Evolutionary conservation across 2,888 invertebrate species (phyloP).

Genomic region (Sylvicola cinctus): DNA sequence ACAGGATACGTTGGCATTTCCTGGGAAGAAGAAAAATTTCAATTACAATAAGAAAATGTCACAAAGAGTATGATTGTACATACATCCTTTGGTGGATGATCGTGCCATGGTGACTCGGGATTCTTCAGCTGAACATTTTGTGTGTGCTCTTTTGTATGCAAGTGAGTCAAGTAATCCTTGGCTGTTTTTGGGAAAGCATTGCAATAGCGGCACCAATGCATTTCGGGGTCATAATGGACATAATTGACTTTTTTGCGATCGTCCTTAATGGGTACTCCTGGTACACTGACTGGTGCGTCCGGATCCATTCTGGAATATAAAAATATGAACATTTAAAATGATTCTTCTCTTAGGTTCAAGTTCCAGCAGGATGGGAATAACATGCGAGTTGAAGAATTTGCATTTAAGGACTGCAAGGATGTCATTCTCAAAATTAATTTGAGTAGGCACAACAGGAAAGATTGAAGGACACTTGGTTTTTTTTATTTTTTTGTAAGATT

Average conservation of each 20-base stretch:
- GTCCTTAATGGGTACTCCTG: no score
- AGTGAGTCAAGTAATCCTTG: conserved; percentile 65
- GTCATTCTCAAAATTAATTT: no score
- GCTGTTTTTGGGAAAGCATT: conserved; percentile 73
- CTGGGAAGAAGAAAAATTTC: conserved; percentile 8
- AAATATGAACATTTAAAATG: no score
- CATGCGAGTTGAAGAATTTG: no score
- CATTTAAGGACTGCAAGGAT: no score
- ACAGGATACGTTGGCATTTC: conserved; percentile 48
- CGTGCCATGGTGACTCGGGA: conserved; percentile 23
- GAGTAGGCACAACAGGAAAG: no score
- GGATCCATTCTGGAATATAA: no score
- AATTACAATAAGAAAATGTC: not conserved
- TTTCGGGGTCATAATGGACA: conserved; percentile 72
- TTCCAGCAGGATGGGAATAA: no score
- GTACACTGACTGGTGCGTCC: no score
- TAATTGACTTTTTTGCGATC: conserved; percentile 39
- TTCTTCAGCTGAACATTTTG: conserved; percentile 14
- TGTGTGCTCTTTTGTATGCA: conserved; percentile 59
- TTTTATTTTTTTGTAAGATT: no score
- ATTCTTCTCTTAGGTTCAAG: no score
- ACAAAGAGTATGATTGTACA: conserved; percentile 5
- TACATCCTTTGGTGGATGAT: conserved; percentile 17
- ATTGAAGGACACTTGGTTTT: no score
- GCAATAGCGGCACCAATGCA: conserved; percentile 78